Evolutionary conservation across 2,113 vertebrate species (phyloP), one percentile per base, ranked within the genome.

Genomic region (Pipa parva): DNA sequence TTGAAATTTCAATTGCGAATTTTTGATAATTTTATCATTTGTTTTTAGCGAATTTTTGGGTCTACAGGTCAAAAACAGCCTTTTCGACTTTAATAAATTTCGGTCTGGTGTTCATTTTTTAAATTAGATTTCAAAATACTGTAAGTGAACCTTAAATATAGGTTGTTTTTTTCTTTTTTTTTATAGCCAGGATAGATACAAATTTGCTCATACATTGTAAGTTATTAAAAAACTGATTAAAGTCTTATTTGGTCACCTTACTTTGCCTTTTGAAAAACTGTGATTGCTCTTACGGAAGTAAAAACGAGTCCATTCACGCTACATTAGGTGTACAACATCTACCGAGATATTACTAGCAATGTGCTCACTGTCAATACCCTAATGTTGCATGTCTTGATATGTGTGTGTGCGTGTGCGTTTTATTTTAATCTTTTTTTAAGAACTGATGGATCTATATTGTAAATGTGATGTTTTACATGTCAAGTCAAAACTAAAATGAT

Each of bases 381-480:
- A 85, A 87, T 87, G 87, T 92, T 95, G 91, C 91, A 92, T 92
- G 92, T 95, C 83, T 92, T 85, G 81, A 85, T 81, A 76, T 92
- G 86, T 86, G 39, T 42, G 39, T n/a, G 39, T 1, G 39, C 1
- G 39, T 84, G 93, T 91, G 85, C 85, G 85, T 93, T 92, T 88
- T 89, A 80, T 92, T 92, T 92, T 85, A 78, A 36, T 7, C n/a
- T n/a, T n/a, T 36, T 11, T 13, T 7, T 36, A 91, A 88, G 81
- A 90, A 85, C 85, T 90, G 78, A 84, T 89, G 87, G 81, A 90
- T 90, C 86, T 97, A 89, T 93, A 91, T 93, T 88, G 91, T 95
- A 90, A 90, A 87, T 86, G 91, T 95, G 89, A 81, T 92, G 87
- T 91, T 94, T 92, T 91, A 87, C 87, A 86, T 95, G 91, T 91